Evolutionary conservation across 2,113 vertebrate genomes (phyloP).

Genomic region (Phaetusa simplex): DNA sequence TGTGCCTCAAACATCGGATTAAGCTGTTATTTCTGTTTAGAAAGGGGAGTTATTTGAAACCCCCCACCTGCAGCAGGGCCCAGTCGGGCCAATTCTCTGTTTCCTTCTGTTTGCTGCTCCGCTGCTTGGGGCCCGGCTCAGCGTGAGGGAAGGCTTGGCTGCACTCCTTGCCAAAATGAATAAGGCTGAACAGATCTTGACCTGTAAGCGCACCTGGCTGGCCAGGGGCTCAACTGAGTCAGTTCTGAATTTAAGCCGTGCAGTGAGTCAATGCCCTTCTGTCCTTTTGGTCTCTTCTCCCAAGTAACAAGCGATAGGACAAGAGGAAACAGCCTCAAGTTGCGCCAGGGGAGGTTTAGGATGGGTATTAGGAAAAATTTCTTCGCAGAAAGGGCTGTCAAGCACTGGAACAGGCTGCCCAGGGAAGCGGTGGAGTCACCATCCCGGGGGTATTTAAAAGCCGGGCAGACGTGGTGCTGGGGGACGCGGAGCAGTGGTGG

Average conservation of each 20-base stretch:
- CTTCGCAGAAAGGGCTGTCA: not conserved
- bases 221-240: not conserved
- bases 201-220: not conserved
- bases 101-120: not conserved
- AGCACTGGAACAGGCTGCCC: not conserved
- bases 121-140: not conserved
- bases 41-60: not conserved
- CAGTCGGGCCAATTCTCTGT: rapidly evolving
- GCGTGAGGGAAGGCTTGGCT: not conserved
- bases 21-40: not conserved
- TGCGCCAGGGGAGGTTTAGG: not conserved
- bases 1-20: not conserved
- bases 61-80: too few species aligned
- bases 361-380: not conserved
- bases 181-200: not conserved
- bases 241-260: not conserved
- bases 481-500: not conserved
- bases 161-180: not conserved
- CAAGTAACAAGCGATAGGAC: not conserved
- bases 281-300: not conserved
- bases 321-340: not conserved
- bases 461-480: not conserved
- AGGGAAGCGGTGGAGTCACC: not conserved
- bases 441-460: not conserved
- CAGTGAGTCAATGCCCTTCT: not conserved